Base-by-base conservation (phyloP, 1,140 invertebrate genomes). In the Lepidurus arcticus region DNA sequence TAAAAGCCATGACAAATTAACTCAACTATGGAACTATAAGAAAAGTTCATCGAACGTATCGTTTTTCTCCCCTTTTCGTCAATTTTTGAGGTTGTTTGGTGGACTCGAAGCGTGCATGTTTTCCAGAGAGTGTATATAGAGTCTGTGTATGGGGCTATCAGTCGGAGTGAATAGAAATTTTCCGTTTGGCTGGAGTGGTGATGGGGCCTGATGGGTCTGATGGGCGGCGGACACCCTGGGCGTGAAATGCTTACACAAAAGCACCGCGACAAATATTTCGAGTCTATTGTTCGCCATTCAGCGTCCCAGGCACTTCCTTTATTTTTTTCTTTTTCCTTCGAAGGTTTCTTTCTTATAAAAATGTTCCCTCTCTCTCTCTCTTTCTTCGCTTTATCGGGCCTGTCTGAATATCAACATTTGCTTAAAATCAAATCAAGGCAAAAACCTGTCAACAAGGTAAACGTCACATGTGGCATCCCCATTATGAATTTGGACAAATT, bases 181-280 rank as follows among this genome's bases (percentile, higher is more conserved):
- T 65, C 53, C 53, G 53, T 65, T 65, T 65, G 53, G 53, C 53
- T 65, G 53, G 53, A 65, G 53, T 65, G 53, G 53, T 65, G 53
- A 65, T 65, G 53, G 53, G 53, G 53, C 53, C 53, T 65, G 53
- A 65, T 65, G 53, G 53, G 53, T 65, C 53, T 65, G 53, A 65
- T 65, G 53, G 53, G 53, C 53, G 53, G 53, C 53, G 53, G 53
- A 65, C 53, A 65, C 53, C 53, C 53, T 65, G 53, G 53, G 53
- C 53, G 53, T 65, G 53, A 65, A 65, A 65, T 65, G 53, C 53
- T 65, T 65, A 65, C 53, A 65, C 53, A 65, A 65, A 65, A 65
- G 53, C 53, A 65, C 53, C 53, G 53, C 53, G 53, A 65, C 53
- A 65, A 65, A 65, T 65, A 65, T 65, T 65, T 65, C 53, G 9